phyloP scores from a whole-genome alignment of 2,797 vertebrate species.

The Pangasius krempfi region DNA sequence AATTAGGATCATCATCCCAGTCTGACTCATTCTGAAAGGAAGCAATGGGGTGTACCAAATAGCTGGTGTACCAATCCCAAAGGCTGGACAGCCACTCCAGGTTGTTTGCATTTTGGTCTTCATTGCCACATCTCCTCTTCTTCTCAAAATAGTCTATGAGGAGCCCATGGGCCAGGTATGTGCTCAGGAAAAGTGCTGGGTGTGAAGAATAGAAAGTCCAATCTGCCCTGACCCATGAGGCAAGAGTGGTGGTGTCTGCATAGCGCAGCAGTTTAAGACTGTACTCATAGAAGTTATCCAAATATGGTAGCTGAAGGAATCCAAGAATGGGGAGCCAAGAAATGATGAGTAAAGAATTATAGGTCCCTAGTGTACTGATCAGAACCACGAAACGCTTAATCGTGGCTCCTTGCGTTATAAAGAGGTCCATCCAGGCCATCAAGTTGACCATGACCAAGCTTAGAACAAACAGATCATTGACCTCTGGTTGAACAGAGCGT shows the following conservation, averaged over 20 bases:
- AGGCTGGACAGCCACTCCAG: constrained; percentile 95
- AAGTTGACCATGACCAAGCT: constrained; percentile 95
- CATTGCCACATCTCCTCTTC: constrained; percentile 82
- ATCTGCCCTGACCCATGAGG: constrained; percentile 91
- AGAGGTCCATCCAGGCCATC: constrained; percentile 99
- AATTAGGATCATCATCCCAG: constrained; percentile 92
- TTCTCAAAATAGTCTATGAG: constrained; percentile 97
- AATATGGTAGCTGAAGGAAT: constrained; percentile 92
- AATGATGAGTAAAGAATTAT: constrained; percentile 94
- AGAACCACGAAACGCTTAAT: constrained; percentile 97
- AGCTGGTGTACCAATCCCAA: constrained; percentile 98
- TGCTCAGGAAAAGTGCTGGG: constrained; percentile 93
- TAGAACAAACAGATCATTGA: constrained; percentile 95
- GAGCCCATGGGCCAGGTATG: constrained; percentile 91
- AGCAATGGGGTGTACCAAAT: constrained; percentile 90
- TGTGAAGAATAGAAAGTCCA: constrained; percentile 99
- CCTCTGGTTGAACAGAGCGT: constrained; percentile 93
- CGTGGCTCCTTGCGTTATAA: constrained; percentile 97
- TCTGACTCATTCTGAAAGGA: constrained; percentile 91
- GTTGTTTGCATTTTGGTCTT: constrained; percentile 90
- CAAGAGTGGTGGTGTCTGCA: constrained; percentile 91
- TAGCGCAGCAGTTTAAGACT: constrained; percentile 94
- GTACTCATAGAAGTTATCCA: constrained; percentile 92
- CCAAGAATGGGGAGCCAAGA: constrained; percentile 96
- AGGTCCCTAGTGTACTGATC: constrained; percentile 96